A percentile compares a stretch with the other conserved stretches of the same genome.
Evolutionary conservation across 1,140 invertebrate species (phyloP).

Genomic region (Arion vulgaris): DNA sequence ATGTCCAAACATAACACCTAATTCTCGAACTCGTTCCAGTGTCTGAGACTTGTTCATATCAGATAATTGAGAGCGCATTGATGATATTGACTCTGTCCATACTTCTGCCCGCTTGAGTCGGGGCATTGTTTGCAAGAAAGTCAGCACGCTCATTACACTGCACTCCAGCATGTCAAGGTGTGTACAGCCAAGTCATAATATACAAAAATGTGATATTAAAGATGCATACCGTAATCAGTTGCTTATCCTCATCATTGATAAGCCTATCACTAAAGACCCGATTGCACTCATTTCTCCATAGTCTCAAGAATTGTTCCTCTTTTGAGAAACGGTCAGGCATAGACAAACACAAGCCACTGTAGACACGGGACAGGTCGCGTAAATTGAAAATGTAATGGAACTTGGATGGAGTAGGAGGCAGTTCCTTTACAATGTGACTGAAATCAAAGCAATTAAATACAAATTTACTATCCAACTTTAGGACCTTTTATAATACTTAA

Average conservation of each 20-base stretch:
- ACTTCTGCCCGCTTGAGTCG: no score
- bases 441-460: background rate
- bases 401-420: slow-evolving; percentile 92
- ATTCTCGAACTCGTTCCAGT: no score
- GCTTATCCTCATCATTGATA: slow-evolving; percentile 79
- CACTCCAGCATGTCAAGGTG: no score
- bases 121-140: no score
- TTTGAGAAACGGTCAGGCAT: slow-evolving; percentile 79
- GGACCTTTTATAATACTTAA: no score
- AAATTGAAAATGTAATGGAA: slow-evolving; percentile 96
- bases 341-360: slow-evolving; percentile 84
- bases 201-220: background rate
- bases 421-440: slow-evolving; percentile 78
- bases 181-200: no score
- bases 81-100: no score
- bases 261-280: slow-evolving; percentile 89
- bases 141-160: no score
- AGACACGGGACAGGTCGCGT: slow-evolving; percentile 88
- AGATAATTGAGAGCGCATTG: no score
- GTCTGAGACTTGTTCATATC: no score
- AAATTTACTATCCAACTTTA: no score
- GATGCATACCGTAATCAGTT: slow-evolving; percentile 65
- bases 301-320: slow-evolving; percentile 82
- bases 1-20: no score
- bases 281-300: slow-evolving; percentile 91